These are phyloP conservation scores for Diaperis boleti DNA, from an alignment of 2,888 invertebrate genomes.

Conservation along the genomic window DNA sequence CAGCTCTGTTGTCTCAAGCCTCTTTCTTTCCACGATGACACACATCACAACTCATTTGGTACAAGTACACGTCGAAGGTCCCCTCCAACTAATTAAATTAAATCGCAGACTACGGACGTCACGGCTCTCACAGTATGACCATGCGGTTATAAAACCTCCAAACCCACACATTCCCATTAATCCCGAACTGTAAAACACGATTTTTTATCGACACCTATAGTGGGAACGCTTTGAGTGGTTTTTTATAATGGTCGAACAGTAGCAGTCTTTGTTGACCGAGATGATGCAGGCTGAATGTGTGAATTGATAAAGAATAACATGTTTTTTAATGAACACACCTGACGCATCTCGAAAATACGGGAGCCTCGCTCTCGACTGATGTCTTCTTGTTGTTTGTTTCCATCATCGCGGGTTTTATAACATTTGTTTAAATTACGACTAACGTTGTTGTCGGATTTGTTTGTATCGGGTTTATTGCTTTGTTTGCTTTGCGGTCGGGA, in stretches of 20 bases:
- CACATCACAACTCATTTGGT: too few relatives aligned
- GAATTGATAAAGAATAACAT: slow-evolving; percentile 57
- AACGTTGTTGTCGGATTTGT: slow-evolving; percentile 42
- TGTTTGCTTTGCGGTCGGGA: slow-evolving; percentile 32
- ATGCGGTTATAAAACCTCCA: slow-evolving; percentile 28
- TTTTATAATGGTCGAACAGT: slow-evolving; percentile 57
- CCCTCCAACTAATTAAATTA: too few relatives aligned
- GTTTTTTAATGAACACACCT: slow-evolving; percentile 54
- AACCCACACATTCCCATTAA: slow-evolving; percentile 40
- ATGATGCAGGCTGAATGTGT: slow-evolving; percentile 58
- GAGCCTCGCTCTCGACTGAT: slow-evolving; percentile 25
- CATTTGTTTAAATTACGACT: slow-evolving; percentile 48
- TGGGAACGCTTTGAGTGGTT: slow-evolving; percentile 47
- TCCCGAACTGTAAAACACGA: slow-evolving; percentile 36
- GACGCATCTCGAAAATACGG: slow-evolving; percentile 41
- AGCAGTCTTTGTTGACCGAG: slow-evolving; percentile 57
- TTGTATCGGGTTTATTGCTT: slow-evolving; percentile 36
- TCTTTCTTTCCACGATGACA: too few relatives aligned
- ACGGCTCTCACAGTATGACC: slow-evolving; percentile 8
- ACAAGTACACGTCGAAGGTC: too few relatives aligned
- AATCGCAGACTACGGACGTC: too few relatives aligned
- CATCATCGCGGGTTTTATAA: slow-evolving; percentile 57
- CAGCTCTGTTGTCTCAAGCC: too few relatives aligned
- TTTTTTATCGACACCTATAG: slow-evolving; percentile 40
- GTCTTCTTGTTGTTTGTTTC: slow-evolving; percentile 50